These are phyloP conservation scores for Cochlearius cochlearius DNA, from an alignment of 2,113 vertebrate genomes.

Conservation along the genomic window DNA sequence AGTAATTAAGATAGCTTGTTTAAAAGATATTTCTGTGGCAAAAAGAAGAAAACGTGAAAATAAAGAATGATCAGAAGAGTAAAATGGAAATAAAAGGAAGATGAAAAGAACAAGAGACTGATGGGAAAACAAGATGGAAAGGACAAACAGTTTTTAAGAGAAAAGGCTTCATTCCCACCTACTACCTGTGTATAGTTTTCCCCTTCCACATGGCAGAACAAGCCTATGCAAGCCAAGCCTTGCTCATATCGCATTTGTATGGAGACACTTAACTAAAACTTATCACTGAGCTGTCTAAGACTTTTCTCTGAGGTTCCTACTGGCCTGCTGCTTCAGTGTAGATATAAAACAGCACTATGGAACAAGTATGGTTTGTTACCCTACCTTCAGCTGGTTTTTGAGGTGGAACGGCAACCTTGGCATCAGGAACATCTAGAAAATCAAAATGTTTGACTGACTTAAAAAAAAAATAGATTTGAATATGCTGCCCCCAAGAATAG, in stretches of 20 bases:
- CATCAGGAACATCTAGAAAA: constrained; percentile 84
- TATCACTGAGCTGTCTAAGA: not conserved
- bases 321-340: not conserved
- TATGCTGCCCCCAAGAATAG: not conserved
- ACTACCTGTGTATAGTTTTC: not conserved
- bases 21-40: not conserved
- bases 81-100: not conserved
- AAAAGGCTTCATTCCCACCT: not conserved
- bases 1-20: not conserved
- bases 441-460: not conserved
- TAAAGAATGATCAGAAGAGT: not conserved
- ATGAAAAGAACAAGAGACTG: not conserved
- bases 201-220: not conserved
- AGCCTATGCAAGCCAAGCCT: not conserved
- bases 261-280: not conserved
- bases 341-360: not conserved
- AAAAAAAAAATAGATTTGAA: not conserved
- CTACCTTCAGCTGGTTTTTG: constrained; percentile 78
- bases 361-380: not conserved
- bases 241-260: not conserved
- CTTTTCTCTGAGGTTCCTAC: not conserved
- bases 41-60: not conserved
- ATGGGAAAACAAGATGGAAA: not conserved
- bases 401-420: constrained; percentile 79
- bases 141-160: not conserved